These are phyloP conservation scores for Drosophila mauritiana DNA, from an alignment of 1,140 invertebrate genomes.

Conservation along the genomic window DNA sequence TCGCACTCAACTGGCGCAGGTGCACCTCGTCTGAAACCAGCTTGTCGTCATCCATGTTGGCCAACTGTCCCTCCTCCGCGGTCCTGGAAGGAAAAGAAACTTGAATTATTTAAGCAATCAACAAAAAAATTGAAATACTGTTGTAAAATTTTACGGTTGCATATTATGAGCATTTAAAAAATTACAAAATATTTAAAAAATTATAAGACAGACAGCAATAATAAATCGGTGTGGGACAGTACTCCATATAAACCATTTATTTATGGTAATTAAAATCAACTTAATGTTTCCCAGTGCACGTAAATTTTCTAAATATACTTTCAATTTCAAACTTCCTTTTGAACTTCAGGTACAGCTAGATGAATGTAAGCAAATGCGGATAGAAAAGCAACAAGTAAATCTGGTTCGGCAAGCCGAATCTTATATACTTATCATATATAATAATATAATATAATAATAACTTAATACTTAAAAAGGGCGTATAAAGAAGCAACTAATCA, in stretches of 20 bases:
- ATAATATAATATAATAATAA: too few species aligned
- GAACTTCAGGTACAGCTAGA: constrained; percentile 46
- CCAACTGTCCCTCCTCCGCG: constrained; percentile 57
- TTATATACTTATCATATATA: too few species aligned
- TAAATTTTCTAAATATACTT: not conserved
- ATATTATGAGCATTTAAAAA: too few species aligned
- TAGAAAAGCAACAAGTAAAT: not conserved
- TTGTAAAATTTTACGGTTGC: too few species aligned
- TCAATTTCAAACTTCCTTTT: constrained; percentile 59
- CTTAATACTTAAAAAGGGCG: too few species aligned
- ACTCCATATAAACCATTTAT: not conserved
- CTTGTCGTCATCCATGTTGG: constrained; percentile 80
- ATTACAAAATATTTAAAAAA: too few species aligned
- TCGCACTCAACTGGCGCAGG: constrained; percentile 72
- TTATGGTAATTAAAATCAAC: not conserved
- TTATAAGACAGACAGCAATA: too few species aligned
- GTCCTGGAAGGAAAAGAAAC: constrained; percentile 24
- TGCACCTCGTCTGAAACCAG: constrained; percentile 77
- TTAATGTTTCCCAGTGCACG: not conserved
- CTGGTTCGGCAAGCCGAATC: too few species aligned
- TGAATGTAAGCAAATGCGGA: constrained; percentile 42
- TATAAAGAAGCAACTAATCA: too few species aligned
- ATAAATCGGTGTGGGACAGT: too few species aligned
- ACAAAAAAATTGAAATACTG: too few species aligned
- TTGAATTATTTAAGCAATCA: not conserved